Percentiles rank a stretch among this genome's conserved stretches.
Conservation (phyloP, 2,888 invertebrate genomes). For the Zootermopsis nevadensis region DNA sequence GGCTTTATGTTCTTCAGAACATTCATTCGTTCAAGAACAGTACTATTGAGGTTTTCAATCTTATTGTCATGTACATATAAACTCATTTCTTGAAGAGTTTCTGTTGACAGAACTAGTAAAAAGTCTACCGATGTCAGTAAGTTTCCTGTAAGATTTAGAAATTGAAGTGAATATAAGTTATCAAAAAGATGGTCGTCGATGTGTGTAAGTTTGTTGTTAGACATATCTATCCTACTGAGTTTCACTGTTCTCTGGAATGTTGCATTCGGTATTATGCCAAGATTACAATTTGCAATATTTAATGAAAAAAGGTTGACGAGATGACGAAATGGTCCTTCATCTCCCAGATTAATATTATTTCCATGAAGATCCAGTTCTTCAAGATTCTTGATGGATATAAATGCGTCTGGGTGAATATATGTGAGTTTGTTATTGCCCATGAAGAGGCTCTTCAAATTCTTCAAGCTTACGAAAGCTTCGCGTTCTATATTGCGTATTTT, state of each 20-base stretch:
- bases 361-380: constrained; percentile 22
- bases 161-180: neutral
- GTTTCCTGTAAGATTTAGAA: constrained; percentile 4
- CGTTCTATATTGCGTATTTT: neutral
- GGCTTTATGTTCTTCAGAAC: neutral
- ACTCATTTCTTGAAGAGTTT: neutral
- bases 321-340: neutral
- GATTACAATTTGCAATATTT: neutral
- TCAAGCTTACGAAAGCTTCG: neutral
- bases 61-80: neutral
- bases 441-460: neutral
- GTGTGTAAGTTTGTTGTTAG: neutral
- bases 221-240: neutral
- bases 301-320: neutral
- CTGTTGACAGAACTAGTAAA: neutral
- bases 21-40: neutral
- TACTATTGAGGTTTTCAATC: neutral
- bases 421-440: neutral
- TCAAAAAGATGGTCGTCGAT: neutral
- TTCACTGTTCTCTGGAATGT: neutral
- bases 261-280: neutral
- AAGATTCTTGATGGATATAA: neutral
- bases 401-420: neutral
- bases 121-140: neutral
- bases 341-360: neutral